A percentile compares a stretch with the other conserved stretches of the same genome.
These are phyloP conservation scores for Amniataba percoides DNA, from an alignment of 2,797 vertebrate genomes.

Conservation along the genomic window DNA sequence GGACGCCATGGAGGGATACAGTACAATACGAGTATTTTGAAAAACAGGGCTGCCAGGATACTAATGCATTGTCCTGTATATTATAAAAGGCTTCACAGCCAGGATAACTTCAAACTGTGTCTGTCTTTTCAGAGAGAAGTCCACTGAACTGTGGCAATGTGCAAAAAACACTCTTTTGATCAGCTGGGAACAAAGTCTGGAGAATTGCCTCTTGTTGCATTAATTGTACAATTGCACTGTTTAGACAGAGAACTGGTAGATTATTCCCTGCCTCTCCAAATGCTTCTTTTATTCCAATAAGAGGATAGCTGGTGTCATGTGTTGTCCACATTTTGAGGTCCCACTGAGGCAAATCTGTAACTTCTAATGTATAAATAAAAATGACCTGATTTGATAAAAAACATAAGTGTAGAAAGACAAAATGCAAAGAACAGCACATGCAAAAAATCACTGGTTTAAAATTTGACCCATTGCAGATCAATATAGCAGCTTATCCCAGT, in stretches of 20 bases:
- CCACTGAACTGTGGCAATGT: constrained; percentile 1
- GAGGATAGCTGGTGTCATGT: neutral
- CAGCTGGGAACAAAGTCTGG: constrained; percentile 12
- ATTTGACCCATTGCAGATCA: neutral
- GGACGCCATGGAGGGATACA: neutral
- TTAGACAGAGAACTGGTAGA: too few species aligned
- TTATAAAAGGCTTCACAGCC: constrained; percentile 5
- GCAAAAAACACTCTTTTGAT: constrained; percentile 22
- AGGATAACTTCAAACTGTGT: constrained; percentile 7
- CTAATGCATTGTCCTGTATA: neutral
- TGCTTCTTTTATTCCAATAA: too few species aligned
- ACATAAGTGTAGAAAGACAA: neutral
- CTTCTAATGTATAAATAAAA: constrained; percentile 1
- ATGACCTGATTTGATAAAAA: neutral
- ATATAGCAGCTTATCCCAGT: neutral
- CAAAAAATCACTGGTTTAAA: neutral
- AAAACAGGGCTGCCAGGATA: constrained; percentile 1
- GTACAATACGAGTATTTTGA: neutral
- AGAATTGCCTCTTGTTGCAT: neutral
- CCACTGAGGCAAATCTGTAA: neutral
- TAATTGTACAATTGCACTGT: neutral
- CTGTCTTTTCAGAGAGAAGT: constrained; percentile 17
- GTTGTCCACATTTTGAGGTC: neutral
- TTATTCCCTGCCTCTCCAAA: too few species aligned
- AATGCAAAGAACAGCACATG: neutral